Evolutionary conservation across 2,113 vertebrate genomes (phyloP).

Genomic region (Cryptomyrus ogoouensis): DNA sequence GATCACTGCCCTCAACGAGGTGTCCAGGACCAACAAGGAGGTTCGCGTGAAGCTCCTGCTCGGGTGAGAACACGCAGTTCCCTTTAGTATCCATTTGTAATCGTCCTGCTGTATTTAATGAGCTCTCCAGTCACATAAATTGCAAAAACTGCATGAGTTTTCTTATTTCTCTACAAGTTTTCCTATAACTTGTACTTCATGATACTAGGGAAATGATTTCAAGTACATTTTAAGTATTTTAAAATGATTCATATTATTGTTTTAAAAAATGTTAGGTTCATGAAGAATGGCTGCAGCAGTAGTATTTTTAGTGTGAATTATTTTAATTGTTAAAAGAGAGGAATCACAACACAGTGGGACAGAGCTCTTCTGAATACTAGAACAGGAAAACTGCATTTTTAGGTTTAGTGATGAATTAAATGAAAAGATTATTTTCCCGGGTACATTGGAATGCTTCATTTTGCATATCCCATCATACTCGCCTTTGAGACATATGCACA

Average conservation of each 20-base stretch:
- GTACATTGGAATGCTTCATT: background rate
- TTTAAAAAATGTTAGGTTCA: background rate
- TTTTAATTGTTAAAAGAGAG: background rate
- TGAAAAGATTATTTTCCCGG: background rate
- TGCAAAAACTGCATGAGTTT: background rate
- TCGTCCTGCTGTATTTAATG: background rate
- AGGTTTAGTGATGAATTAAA: background rate
- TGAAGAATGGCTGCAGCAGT: background rate
- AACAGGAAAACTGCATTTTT: background rate
- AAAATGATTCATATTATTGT: background rate
- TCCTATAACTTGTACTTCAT: background rate
- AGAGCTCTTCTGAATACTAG: background rate
- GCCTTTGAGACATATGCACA: background rate
- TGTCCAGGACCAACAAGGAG: constrained; percentile 93
- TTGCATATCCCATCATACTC: background rate
- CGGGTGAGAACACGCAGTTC: constrained; percentile 66
- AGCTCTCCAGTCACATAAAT: no score
- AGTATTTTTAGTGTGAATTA: background rate
- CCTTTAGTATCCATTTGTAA: background rate
- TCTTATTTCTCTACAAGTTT: background rate
- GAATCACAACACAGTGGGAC: background rate
- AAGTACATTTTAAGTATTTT: background rate
- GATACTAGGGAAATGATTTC: background rate
- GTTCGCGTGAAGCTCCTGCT: constrained; percentile 86
- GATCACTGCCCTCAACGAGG: constrained; percentile 75